These are phyloP conservation scores for Atrichornis clamosus DNA, from an alignment of 2,113 vertebrate species.

Conservation along the genomic window DNA sequence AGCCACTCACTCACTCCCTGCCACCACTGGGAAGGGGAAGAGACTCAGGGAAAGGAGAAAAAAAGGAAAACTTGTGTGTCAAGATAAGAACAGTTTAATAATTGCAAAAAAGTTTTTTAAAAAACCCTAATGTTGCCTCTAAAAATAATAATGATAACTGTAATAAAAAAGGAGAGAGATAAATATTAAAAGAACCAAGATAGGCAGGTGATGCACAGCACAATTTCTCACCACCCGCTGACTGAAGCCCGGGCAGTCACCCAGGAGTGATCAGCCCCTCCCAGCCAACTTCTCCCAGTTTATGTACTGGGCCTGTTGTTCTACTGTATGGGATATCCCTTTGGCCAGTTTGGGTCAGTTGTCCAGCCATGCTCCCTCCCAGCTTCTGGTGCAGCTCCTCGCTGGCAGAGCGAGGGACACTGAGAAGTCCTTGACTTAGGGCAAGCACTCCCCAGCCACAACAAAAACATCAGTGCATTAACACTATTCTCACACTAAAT, in stretches of 20 bases:
- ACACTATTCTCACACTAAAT: not conserved
- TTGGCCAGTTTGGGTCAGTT: not conserved
- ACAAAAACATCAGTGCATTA: not conserved
- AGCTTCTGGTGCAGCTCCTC: not conserved
- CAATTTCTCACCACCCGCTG: not conserved
- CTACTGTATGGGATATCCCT: not conserved
- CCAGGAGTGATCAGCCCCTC: not conserved
- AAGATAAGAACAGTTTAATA: not conserved
- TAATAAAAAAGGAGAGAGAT: not conserved
- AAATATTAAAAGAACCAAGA: not conserved
- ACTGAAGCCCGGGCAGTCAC: not conserved
- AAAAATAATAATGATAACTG: not conserved
- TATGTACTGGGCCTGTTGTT: not conserved
- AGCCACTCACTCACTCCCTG: not conserved
- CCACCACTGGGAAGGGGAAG: not conserved
- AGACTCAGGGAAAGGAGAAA: not conserved
- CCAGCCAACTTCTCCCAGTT: not conserved
- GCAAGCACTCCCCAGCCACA: not conserved
- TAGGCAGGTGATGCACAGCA: not conserved
- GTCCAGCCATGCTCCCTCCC: not conserved
- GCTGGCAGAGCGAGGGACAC: not conserved
- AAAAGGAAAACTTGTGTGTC: not conserved
- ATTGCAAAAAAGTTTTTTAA: not conserved
- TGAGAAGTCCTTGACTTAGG: not conserved
- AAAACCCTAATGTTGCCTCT: accelerated